Evolutionary conservation across 1,140 invertebrate genomes (phyloP), one percentile per base, ranked within the genome.

Genomic region (Wiebesia pumilae): DNA sequence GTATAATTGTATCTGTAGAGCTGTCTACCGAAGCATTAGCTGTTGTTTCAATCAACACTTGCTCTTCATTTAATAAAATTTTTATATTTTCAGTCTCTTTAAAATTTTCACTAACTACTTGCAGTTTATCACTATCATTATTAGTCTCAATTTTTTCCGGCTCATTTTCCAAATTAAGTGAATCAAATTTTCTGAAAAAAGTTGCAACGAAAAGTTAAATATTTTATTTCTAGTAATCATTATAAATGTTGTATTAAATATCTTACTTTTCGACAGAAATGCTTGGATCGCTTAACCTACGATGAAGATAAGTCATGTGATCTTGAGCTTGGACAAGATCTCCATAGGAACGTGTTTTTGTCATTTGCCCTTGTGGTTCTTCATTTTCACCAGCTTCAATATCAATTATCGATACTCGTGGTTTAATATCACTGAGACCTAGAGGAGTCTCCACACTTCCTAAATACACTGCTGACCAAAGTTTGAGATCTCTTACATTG

Each of bases 401-500:
- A 82, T 94, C 93, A 80, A 94, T 93, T 88, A 94, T 89, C 35
- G 92, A 86, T 30, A 93, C 90, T 87, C 92, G 89, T 77, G 93
- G 91, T 79, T 93, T 93, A 67, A 92, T 91, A 51, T 93, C 91
- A 71, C 89, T 90, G 81, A 90, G 90, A 54, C 92, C 93, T 38
- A 91, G 89, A 58, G 91, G 90, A 27, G 92, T 93, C 92, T 95
- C 93, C 89, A 94, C 92, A 6, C 95, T 95, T 84, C 96, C 96
- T 87, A 97, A 94, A 94, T 98, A 98, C 38, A 99, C 95, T 87
- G 97, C 96, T 71, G 95, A 95, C 98, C 98, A 99, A 84, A 98
- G 94, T 54, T 95, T 94, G 90, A 99, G 94, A 90, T 97, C 96
- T 84, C 97, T 95, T 71, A 98, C 96, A 92, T 97, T 97, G 92